phyloP scores from a whole-genome alignment of 1,140 invertebrate species.

The Rhopalosiphum maidis region DNA sequence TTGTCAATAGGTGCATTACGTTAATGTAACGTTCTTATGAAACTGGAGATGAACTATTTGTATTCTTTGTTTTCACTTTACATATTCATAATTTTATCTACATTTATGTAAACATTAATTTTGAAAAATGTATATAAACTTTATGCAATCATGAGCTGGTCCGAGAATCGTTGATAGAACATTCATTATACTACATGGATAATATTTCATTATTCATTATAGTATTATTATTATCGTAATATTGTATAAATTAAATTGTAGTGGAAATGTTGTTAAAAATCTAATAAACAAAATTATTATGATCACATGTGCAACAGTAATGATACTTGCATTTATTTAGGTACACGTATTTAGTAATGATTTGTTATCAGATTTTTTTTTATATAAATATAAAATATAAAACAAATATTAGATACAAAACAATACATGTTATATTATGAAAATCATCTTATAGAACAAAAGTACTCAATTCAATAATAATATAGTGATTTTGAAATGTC shows the following conservation, averaged over 20 bases:
- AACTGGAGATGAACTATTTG: neutral
- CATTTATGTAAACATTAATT: neutral
- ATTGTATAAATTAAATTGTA: neutral
- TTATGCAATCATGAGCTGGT: neutral
- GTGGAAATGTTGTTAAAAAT: neutral
- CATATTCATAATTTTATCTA: neutral
- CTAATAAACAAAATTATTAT: neutral
- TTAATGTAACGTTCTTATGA: neutral
- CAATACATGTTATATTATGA: neutral
- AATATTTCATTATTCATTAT: neutral
- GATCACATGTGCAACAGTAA: neutral
- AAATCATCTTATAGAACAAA: neutral
- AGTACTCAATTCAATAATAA: neutral
- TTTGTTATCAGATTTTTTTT: neutral
- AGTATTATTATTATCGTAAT: neutral
- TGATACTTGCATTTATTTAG: neutral
- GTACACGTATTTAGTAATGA: neutral
- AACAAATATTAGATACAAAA: neutral
- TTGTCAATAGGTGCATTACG: neutral
- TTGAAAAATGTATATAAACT: neutral
- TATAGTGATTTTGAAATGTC: neutral
- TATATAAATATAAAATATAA: neutral
- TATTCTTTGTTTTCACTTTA: neutral
- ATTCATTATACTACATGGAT: neutral
- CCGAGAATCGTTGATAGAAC: too few relatives aligned